These are phyloP conservation scores for Callorhinus ursinus DNA, from an alignment of 2,113 vertebrate species.

Conservation along the genomic window DNA sequence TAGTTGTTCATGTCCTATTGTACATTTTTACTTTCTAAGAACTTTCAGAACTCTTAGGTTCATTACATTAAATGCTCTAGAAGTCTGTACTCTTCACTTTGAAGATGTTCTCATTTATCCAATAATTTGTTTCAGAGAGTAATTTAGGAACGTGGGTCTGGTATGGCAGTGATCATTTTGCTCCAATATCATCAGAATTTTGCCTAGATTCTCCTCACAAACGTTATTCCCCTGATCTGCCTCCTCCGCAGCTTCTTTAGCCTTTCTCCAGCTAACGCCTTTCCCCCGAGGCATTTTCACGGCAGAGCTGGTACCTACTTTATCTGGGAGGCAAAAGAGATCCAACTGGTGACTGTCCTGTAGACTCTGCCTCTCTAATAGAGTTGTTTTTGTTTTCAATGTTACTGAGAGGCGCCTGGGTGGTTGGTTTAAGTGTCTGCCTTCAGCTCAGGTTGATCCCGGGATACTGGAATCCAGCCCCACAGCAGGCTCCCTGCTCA, in stretches of 20 bases:
- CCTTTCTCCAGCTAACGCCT: not conserved
- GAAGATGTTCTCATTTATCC: not conserved
- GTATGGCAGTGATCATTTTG: not conserved
- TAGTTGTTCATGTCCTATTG: not conserved
- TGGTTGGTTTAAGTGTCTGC: no score
- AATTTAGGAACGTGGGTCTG: not conserved
- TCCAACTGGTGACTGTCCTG: not conserved
- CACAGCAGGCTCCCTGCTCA: no score
- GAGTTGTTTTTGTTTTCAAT: not conserved
- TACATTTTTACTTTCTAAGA: not conserved
- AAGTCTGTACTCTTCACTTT: not conserved
- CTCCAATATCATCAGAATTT: not conserved
- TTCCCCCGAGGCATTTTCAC: not conserved
- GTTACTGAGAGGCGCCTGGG: not conserved
- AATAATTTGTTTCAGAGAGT: not conserved
- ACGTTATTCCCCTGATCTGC: not conserved
- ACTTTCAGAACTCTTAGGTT: not conserved
- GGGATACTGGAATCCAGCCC: no score
- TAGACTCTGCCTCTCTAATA: not conserved
- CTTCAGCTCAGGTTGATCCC: no score
- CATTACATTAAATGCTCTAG: not conserved
- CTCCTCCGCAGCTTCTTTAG: not conserved
- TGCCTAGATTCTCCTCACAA: not conserved
- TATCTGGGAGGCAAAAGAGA: not conserved
- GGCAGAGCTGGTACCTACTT: not conserved